Evolutionary conservation across 2,113 vertebrate species (phyloP), one percentile per base, ranked within the genome.

Genomic region (Tachysurus fulvidraco): DNA sequence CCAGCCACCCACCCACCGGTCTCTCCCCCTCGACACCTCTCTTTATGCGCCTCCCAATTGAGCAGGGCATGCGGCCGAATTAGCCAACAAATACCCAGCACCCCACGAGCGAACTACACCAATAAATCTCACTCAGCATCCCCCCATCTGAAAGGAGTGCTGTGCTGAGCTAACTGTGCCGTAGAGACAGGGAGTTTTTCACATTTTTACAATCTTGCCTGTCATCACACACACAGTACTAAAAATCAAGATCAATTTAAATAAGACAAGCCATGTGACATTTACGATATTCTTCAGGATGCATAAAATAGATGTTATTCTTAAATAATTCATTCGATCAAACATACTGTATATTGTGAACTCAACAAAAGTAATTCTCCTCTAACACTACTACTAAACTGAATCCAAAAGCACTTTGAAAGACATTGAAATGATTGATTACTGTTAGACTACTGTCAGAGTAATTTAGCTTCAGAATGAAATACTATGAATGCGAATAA

Each of bases 161-260:
- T n/a, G 73, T 74, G 83, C 67, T 74, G 88, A 88, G 88, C 87
- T 84, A 88, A 86, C 23, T 14, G 60, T 86, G 74, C 59, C n/a
- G 12, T 52, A 36, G 57, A 64, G 76, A 54, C 80, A 86, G 80
- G 5, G 59, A 81, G 81, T 65, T 81, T 46, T 73, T 46, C 85
- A 91, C 90, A 94, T 95, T 95, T 94, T 93, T 94, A 94, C 92
- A 93, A 93, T 95, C 93, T 89, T 87, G 78, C 84, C 91, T 92
- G 93, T 94, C 93, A 92, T 74, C 52, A 21, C n/a, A 69, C 82
- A 85, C 46, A 36, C 81, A 88, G 89, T 71, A 87, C 90, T 90
- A 81, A 92, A 93, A 90, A 94, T 73, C 89, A 93, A 94, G 93
- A 95, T 94, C 91, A 93, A 94, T 95, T 87, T 92, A n/a, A 85